Evolutionary conservation across 2,797 vertebrate genomes (phyloP).

Genomic region (Clarias platycephalus): DNA sequence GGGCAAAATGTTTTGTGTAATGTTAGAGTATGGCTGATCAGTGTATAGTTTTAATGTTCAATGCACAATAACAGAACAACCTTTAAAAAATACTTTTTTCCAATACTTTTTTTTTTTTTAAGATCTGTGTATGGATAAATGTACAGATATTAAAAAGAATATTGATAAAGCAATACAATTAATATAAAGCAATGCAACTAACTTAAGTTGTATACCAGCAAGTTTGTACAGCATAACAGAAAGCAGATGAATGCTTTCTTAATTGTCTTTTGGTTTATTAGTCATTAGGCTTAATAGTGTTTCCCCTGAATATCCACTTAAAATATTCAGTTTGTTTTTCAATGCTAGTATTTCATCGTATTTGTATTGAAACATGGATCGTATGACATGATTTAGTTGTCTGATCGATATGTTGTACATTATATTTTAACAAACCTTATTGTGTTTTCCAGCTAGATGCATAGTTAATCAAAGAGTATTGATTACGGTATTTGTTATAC

Average conservation of each 20-base stretch:
- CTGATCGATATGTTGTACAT: slow-evolving; percentile 36
- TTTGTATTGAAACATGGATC: slow-evolving; percentile 17
- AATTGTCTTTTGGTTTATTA: neutral
- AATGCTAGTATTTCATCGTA: slow-evolving; percentile 1
- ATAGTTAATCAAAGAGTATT: slow-evolving; percentile 38
- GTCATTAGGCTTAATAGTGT: neutral
- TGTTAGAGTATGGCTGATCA: too few relatives aligned
- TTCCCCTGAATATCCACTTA: neutral
- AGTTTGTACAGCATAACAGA: neutral
- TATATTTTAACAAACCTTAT: slow-evolving; percentile 42
- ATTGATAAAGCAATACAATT: too few relatives aligned
- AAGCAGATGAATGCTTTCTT: neutral
- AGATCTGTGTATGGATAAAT: neutral
- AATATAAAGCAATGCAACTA: too few relatives aligned
- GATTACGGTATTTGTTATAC: slow-evolving; percentile 43
- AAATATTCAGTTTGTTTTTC: slow-evolving; percentile 23
- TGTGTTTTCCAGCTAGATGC: slow-evolving; percentile 28
- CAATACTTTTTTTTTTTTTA: too few relatives aligned
- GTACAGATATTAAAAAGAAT: neutral
- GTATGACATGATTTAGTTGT: slow-evolving; percentile 20
- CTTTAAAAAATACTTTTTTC: neutral
- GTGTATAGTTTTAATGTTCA: neutral
- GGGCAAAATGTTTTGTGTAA: too few relatives aligned
- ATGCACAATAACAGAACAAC: neutral
- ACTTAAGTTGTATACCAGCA: neutral